These are phyloP conservation scores for Trissolcus basalis DNA, from an alignment of 1,140 invertebrate genomes.

Conservation along the genomic window DNA sequence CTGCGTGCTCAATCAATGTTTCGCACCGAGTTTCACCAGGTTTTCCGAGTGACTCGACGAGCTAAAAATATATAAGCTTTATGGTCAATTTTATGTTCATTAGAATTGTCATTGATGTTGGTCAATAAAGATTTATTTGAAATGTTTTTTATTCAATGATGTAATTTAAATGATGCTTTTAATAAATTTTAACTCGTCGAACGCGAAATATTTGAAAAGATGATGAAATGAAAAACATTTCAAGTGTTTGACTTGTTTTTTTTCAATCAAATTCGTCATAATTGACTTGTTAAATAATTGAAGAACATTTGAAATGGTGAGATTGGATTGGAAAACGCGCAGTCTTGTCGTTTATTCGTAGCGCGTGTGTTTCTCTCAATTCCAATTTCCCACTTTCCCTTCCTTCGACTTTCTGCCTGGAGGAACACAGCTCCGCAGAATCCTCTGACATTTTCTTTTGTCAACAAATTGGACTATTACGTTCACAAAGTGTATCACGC, in stretches of 20 bases:
- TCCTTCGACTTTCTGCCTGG: slow-evolving; percentile 45
- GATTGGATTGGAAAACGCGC: slow-evolving; percentile 56
- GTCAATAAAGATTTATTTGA: background rate
- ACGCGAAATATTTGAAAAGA: no score
- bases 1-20: no score
- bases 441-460: slow-evolving; percentile 69
- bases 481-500: slow-evolving; percentile 56
- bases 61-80: no score
- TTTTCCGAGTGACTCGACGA: no score
- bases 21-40: no score
- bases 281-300: slow-evolving; percentile 59
- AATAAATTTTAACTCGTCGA: no score
- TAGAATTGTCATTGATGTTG: no score
- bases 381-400: slow-evolving; percentile 66
- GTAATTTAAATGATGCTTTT: no score
- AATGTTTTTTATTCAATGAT: background rate
- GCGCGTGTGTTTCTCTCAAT: slow-evolving; percentile 62
- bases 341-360: slow-evolving; percentile 51
- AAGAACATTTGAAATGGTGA: slow-evolving; percentile 54
- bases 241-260: no score
- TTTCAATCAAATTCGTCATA: slow-evolving; percentile 17
- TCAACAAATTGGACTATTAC: slow-evolving; percentile 72
- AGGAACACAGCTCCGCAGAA: slow-evolving; percentile 53
- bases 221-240: no score
- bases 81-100: no score